These are phyloP conservation scores for Vulpes ferrilata DNA, from an alignment of 2,113 vertebrate species.

Conservation along the genomic window DNA sequence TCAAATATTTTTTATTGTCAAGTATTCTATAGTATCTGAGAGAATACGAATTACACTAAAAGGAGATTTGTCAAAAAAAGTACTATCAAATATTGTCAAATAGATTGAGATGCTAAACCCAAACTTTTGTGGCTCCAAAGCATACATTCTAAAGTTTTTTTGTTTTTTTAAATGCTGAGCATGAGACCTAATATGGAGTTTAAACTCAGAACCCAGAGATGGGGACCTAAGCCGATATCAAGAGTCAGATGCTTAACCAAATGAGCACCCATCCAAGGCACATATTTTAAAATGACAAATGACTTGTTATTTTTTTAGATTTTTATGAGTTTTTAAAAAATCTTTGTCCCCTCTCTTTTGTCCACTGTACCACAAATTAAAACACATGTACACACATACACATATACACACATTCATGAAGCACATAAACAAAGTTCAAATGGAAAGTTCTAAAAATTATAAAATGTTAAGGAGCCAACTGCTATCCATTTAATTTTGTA, in stretches of 20 bases:
- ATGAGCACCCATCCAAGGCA: neutral
- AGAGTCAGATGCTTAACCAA: neutral
- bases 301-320: neutral
- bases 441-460: neutral
- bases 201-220: neutral
- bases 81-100: neutral
- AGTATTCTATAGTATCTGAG: neutral
- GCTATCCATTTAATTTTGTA: neutral
- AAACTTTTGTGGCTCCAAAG: neutral
- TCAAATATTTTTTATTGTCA: neutral
- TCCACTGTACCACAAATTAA: neutral
- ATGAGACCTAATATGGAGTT: neutral
- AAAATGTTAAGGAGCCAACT: neutral
- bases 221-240: neutral
- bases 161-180: neutral
- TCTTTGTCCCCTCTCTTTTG: neutral
- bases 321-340: neutral
- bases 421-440: neutral
- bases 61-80: neutral
- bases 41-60: neutral
- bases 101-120: neutral
- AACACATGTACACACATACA: neutral
- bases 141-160: neutral
- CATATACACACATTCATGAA: neutral
- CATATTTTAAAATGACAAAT: neutral